Percentiles rank a stretch among this genome's conserved stretches.
phyloP scores from a whole-genome alignment of 2,888 invertebrate genomes.

The Sceliomorpha sp. region DNA sequence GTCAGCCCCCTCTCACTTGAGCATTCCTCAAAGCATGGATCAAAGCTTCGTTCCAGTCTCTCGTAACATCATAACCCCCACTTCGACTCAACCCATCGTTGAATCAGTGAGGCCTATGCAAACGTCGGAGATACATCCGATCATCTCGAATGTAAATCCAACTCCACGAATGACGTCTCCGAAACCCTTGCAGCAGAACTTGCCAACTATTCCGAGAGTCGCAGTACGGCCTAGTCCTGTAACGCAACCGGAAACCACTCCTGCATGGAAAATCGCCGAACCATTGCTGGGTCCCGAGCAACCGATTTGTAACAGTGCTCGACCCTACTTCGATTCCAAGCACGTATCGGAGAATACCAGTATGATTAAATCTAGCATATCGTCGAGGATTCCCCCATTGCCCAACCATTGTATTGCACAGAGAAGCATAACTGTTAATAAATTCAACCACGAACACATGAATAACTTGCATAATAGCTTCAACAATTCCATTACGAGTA shows the following conservation, averaged over 20 bases:
- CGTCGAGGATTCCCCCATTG: conserved; percentile 70
- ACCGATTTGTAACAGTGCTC: conserved; percentile 65
- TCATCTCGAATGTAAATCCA: conserved; percentile 36
- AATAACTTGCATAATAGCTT: conserved; percentile 69
- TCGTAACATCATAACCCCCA: conserved; percentile 60
- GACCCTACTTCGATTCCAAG: conserved; percentile 76
- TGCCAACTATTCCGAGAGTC: conserved; percentile 72
- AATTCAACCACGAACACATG: conserved; percentile 64
- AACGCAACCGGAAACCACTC: conserved; percentile 62
- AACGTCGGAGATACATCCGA: conserved; percentile 56
- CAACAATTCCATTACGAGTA: conserved; percentile 58
- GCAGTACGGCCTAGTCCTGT: conserved; percentile 75
- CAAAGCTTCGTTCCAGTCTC: conserved; percentile 58
- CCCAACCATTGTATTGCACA: conserved; percentile 70
- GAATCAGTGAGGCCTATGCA: conserved; percentile 62
- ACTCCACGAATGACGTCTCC: conserved; percentile 56
- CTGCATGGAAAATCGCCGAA: conserved; percentile 72
- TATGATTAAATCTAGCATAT: conserved; percentile 75
- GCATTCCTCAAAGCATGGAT: conserved; percentile 58
- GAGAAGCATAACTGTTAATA: conserved; percentile 67
- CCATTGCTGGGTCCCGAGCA: conserved; percentile 68
- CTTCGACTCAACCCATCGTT: conserved; percentile 54
- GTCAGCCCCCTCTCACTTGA: too few relatives aligned
- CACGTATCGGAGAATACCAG: conserved; percentile 76
- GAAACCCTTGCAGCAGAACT: conserved; percentile 61